A percentile compares a stretch with the other conserved stretches of the same genome.
Conservation (phyloP, 2,797 vertebrate genomes). For the Carapus acus region DNA sequence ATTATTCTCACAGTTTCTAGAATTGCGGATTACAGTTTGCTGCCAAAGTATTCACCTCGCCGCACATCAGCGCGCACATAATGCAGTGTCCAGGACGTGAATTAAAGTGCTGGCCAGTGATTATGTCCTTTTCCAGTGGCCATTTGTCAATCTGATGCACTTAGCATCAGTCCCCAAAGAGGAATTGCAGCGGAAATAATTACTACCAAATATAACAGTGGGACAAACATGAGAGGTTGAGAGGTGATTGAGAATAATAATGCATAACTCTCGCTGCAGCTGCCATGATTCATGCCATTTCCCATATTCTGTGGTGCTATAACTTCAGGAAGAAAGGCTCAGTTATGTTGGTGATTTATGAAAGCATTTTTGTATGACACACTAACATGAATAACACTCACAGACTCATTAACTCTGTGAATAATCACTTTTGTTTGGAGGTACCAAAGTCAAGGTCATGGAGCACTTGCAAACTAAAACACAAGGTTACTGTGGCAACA, state of each 20-base stretch:
- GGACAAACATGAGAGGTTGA: constrained; percentile 37
- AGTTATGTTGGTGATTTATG: constrained; percentile 19
- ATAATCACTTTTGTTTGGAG: no score
- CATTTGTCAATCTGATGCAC: constrained; percentile 52
- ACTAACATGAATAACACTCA: no score
- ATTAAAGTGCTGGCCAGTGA: constrained; percentile 43
- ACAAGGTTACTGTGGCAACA: constrained; percentile 41
- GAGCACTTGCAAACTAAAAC: no score
- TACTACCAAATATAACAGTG: constrained; percentile 44
- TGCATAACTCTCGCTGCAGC: constrained; percentile 29
- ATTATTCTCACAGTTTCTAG: constrained; percentile 18
- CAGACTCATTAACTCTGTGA: no score
- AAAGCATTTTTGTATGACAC: no score
- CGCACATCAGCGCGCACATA: constrained; percentile 33
- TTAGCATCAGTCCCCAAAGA: constrained; percentile 30
- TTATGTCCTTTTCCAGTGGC: constrained; percentile 44
- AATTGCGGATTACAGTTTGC: constrained; percentile 25
- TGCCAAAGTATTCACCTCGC: constrained; percentile 41
- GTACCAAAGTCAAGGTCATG: no score
- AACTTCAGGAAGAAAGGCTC: constrained; percentile 23
- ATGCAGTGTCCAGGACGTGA: constrained; percentile 38
- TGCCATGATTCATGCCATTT: constrained; percentile 24
- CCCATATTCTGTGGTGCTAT: constrained; percentile 18
- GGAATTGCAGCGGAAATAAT: constrained; percentile 45
- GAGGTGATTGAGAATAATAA: constrained; percentile 40